Percentiles rank a stretch among this genome's conserved stretches.
Conservation (phyloP, 2,113 vertebrate genomes). For the Psittacara wagleri region DNA sequence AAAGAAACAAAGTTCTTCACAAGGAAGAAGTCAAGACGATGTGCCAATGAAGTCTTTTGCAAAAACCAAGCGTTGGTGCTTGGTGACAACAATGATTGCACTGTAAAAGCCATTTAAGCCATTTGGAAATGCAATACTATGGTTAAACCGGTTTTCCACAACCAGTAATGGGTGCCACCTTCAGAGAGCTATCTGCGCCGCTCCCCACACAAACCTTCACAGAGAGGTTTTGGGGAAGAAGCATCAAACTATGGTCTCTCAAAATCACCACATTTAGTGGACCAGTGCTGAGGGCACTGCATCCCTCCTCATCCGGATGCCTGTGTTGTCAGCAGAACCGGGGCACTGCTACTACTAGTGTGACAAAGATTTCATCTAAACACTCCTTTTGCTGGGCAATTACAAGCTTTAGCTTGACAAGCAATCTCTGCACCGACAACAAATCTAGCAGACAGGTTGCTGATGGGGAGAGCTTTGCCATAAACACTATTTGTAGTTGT, state of each 20-base stretch:
- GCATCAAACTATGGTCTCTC: neutral
- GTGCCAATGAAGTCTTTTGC: neutral
- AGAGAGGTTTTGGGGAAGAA: neutral
- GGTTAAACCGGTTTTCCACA: neutral
- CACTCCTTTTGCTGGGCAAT: accelerated
- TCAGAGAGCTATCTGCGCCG: neutral
- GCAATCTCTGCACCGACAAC: accelerated
- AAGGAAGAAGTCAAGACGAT: too few relatives aligned
- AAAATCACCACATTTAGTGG: accelerated
- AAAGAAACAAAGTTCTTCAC: accelerated
- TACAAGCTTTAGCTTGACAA: neutral
- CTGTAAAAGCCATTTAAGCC: too few relatives aligned
- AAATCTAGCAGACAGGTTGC: too few relatives aligned
- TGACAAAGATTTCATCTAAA: neutral
- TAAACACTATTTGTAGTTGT: neutral
- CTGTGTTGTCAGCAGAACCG: accelerated
- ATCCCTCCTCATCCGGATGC: accelerated
- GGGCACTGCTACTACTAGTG: neutral
- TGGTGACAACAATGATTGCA: accelerated
- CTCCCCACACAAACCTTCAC: neutral
- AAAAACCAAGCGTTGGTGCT: accelerated
- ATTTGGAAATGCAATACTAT: neutral
- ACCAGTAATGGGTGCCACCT: accelerated
- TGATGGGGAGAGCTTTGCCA: neutral
- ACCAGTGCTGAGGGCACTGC: neutral